phyloP scores from a whole-genome alignment of 2,888 invertebrate genomes.

The Chalcis sispes region DNA sequence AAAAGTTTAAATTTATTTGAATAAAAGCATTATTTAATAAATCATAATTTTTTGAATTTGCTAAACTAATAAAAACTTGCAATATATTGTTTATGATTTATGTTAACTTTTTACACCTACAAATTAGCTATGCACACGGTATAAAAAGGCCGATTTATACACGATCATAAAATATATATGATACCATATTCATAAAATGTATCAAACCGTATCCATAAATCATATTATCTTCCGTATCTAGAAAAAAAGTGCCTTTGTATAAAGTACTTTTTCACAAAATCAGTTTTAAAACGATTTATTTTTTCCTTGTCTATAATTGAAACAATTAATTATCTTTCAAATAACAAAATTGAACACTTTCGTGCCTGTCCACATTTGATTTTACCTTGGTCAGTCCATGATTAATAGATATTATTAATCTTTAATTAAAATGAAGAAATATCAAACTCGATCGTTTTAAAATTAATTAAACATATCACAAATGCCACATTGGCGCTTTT shows the following conservation, averaged over 20 bases:
- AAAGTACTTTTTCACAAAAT: slow-evolving; percentile 27
- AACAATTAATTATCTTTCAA: not conserved
- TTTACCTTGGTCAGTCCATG: no score
- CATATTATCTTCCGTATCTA: slow-evolving; percentile 12
- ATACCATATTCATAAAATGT: slow-evolving; percentile 40
- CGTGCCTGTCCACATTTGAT: no score
- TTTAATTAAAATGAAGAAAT: no score
- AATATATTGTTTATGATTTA: no score
- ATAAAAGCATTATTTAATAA: no score
- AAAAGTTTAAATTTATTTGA: no score
- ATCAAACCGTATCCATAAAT: slow-evolving; percentile 33
- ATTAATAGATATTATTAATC: no score
- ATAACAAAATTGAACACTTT: no score
- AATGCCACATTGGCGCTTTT: no score
- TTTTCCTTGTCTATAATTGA: not conserved
- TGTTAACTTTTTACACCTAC: not conserved
- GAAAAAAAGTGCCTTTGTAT: not conserved
- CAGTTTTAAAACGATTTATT: slow-evolving; percentile 4
- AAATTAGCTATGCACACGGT: slow-evolving; percentile 10
- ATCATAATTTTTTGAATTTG: no score
- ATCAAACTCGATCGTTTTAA: no score
- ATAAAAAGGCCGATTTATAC: not conserved
- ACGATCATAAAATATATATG: slow-evolving; percentile 33
- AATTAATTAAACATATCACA: not conserved
- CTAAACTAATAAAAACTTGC: no score